Conservation (phyloP, 1,140 invertebrate species). For the Papilio dardanus region DNA sequence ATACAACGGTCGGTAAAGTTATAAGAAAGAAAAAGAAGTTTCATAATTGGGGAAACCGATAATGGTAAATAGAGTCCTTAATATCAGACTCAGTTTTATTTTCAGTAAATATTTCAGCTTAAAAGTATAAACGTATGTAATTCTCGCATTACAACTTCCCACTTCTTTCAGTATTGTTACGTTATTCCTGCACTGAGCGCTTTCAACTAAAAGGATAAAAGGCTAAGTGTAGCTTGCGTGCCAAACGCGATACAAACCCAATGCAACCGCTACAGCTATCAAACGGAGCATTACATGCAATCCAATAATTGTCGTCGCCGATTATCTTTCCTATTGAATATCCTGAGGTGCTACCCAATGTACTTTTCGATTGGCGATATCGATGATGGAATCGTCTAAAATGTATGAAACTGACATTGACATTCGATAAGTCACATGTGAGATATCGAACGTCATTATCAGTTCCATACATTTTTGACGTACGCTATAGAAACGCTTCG, state of each 20-base stretch:
- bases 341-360: neutral
- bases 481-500: too few species aligned
- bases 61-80: neutral
- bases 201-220: constrained; percentile 13
- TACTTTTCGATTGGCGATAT: too few species aligned
- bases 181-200: neutral
- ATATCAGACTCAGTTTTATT: neutral
- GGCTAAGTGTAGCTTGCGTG: constrained; percentile 14
- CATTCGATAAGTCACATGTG: too few species aligned
- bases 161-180: neutral
- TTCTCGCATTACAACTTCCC: neutral
- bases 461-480: too few species aligned
- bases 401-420: too few species aligned
- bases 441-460: too few species aligned
- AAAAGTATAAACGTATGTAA: neutral
- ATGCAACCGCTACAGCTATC: neutral
- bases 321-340: neutral
- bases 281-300: constrained; percentile 19
- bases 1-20: neutral
- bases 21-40: neutral
- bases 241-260: neutral
- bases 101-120: neutral
- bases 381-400: too few species aligned
- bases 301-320: constrained; percentile 6
- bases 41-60: neutral